Evolutionary conservation across 1,140 invertebrate species (phyloP), one percentile per base, ranked within the genome.

Genomic region (Ectropis grisescens): DNA sequence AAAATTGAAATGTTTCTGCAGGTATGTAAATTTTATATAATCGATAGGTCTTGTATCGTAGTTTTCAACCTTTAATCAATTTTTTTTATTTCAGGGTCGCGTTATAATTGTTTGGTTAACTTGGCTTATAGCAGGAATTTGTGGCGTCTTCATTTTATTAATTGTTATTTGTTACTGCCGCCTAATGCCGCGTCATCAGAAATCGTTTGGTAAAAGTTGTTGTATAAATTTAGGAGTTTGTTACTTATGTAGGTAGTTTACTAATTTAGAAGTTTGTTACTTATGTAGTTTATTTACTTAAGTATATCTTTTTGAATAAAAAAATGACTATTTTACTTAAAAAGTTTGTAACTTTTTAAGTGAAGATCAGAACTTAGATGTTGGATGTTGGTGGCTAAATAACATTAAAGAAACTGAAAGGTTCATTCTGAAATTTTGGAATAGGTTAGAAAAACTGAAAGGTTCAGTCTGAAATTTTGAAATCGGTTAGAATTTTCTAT

Each of bases 181-280:
- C 69, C 80, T 82, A 48, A 83, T 83, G 82, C 82, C 82, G 60
- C 80, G 80, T 31, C 70, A 83, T 51, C 82, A 82, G 64, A 83
- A 83, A 70, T 79, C 79, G 23, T 74, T 79, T 47, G 76, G 76
- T 81, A 57, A 62, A 53, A n/a, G n/a, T n/a, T n/a, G n/a, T n/a
- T n/a, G n/a, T 19, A 4, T 19, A 19, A 19, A 19, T 30, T 30
- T n/a, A n/a, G n/a, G n/a, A n/a, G n/a, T n/a, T n/a, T n/a, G n/a
- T n/a, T n/a, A n/a, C n/a, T n/a, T n/a, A n/a, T n/a, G n/a, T n/a
- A n/a, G n/a, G n/a, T n/a, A n/a, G n/a, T n/a, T n/a, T n/a, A n/a
- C n/a, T n/a, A n/a, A n/a, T n/a, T n/a, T n/a, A n/a, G n/a, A n/a
- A n/a, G n/a, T n/a, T 29, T 19, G 7, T 30, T 15, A 9, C 23